Base-by-base conservation (phyloP, 2,797 vertebrate genomes). In the Euthynnus affinis region DNA sequence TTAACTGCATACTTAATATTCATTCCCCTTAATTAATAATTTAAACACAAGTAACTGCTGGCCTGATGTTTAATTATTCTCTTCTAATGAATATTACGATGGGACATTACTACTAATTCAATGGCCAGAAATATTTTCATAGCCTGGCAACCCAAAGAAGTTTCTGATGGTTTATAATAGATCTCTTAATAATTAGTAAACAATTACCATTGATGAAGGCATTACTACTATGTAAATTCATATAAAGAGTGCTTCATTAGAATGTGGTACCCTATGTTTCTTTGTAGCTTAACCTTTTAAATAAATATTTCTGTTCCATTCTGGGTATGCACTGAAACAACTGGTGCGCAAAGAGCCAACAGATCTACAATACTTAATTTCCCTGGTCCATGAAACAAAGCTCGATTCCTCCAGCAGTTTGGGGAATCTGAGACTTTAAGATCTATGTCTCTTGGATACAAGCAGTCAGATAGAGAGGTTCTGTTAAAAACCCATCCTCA, bases 341-440 rank as follows among this genome's bases (percentile, higher is more conserved):
- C 4, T 9, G 9, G 34, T 37, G 40, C 34, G 22, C 34, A 68
- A 20, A 2, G 37, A 32, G 20, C 6, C 37, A 48, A 56, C 48
- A 71, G 15, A 32, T 52, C 5, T 55, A 23, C 15, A 25, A 58
- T 40, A 58, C 42, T 42, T 49, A 17, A 48, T 70, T 49, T 73
- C n/a, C 22, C 58, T 34, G 51, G 46, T 29, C 46, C 46, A n/a
- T 77, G 52, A 84, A 84, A 69, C 77, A 70, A 80, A 52, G 42
- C 27, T 57, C 10, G 15, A 71, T 44, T 57, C 56, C 51, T 71
- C 58, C 37, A 63, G 61, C 71, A 42, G 56, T 62, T 71, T 58
- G 46, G 58, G 63, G 68, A 82, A 69, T 40, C 40, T 61, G 61
- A 71, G 29, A 71, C 70, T 63, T 60, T 72, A 52, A 62, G 37